phyloP scores from a whole-genome alignment of 2,113 vertebrate genomes.

The Physeter macrocephalus region DNA sequence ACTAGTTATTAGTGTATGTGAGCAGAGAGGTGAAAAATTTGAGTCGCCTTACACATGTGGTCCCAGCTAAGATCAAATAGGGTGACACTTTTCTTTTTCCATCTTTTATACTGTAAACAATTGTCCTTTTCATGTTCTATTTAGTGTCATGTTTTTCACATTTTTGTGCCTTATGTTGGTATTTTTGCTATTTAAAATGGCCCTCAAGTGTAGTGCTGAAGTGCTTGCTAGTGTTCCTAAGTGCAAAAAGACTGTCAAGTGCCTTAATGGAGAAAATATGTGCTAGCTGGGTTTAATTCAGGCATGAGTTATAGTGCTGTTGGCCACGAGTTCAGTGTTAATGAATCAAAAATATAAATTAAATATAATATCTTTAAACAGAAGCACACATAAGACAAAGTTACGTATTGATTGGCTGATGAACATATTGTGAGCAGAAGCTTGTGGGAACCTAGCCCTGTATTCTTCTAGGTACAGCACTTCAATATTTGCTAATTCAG shows the following conservation, averaged over 20 bases:
- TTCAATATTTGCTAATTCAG: background rate
- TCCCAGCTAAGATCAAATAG: background rate
- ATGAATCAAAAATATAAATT: background rate
- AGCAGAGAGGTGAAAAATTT: background rate
- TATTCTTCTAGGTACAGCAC: background rate
- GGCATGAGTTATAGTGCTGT: background rate
- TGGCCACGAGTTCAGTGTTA: background rate
- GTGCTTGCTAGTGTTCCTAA: background rate
- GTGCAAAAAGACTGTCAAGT: background rate
- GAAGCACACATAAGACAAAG: background rate
- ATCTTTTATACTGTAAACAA: background rate
- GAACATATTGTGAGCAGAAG: background rate
- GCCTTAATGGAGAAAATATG: background rate
- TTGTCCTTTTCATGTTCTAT: background rate
- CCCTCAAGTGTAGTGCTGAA: background rate
- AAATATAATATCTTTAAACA: background rate
- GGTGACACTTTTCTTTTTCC: background rate
- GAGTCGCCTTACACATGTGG: background rate
- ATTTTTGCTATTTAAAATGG: conserved; percentile 21
- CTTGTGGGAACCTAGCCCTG: background rate
- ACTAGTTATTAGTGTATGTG: background rate
- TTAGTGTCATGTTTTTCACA: background rate
- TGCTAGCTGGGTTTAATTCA: conserved; percentile 1
- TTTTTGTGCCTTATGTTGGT: background rate
- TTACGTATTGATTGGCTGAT: background rate